Evolutionary conservation across 2,113 vertebrate genomes (phyloP).

Genomic region (Malurus melanocephalus): DNA sequence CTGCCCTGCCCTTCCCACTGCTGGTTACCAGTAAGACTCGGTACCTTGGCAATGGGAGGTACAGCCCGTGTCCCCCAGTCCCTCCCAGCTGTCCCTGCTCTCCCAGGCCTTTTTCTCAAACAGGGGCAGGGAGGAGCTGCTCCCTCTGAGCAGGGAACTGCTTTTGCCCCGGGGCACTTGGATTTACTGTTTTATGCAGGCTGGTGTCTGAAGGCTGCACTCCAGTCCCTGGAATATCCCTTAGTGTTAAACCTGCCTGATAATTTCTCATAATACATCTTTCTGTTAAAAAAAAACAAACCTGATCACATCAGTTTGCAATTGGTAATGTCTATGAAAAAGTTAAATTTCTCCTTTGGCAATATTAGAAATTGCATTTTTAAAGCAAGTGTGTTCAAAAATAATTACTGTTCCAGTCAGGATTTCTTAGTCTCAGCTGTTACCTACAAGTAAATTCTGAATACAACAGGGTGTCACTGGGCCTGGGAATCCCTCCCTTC

Average conservation of each 20-base stretch:
- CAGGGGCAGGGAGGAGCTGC: neutral
- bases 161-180: neutral
- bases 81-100: neutral
- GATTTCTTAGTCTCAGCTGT: neutral
- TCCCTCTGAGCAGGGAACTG: neutral
- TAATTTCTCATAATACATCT: no score
- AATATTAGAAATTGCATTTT: neutral
- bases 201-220: neutral
- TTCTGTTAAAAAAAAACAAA: neutral
- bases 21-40: accelerated
- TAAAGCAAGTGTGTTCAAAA: neutral
- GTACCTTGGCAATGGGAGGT: neutral
- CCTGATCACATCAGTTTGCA: neutral
- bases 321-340: neutral
- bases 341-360: neutral
- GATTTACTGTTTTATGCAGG: neutral
- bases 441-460: neutral
- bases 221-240: neutral
- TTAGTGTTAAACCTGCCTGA: neutral
- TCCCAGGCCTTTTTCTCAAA: no score
- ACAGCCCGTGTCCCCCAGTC: neutral
- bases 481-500: neutral
- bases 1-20: neutral
- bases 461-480: neutral
- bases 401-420: neutral